Percentiles rank a stretch among this genome's conserved stretches.
Conservation (phyloP, 2,113 vertebrate genomes). For the Echinops telfairi region DNA sequence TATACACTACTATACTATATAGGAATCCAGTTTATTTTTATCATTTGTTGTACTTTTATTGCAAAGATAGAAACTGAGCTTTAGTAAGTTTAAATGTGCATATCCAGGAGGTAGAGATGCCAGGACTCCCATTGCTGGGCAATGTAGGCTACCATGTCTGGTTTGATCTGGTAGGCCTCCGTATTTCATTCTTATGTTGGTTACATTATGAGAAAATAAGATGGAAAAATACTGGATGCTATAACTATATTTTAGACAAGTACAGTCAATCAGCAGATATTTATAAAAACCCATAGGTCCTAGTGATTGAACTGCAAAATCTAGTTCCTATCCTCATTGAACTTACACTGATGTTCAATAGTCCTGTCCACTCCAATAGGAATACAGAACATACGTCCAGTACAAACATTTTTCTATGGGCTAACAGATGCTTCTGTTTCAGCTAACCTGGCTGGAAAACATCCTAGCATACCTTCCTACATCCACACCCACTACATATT, state of each 20-base stretch:
- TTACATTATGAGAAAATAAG: not conserved
- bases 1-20: no score
- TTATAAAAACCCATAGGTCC: not conserved
- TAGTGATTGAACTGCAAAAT: not conserved
- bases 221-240: not conserved
- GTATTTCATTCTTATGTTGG: not conserved
- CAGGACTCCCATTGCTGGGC: accelerated
- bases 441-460: not conserved
- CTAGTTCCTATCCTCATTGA: not conserved
- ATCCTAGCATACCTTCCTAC: not conserved
- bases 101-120: not conserved
- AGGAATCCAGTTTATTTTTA: no score
- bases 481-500: not conserved
- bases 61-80: not conserved
- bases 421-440: not conserved
- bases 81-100: not conserved
- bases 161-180: not conserved
- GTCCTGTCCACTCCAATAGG: not conserved
- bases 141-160: not conserved
- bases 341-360: not conserved
- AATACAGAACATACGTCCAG: not conserved
- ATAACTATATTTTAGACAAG: not conserved
- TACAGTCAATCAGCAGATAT: not conserved
- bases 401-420: accelerated
- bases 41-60: not conserved